Base-by-base conservation (phyloP, 2,797 vertebrate genomes). In the Amniataba percoides region DNA sequence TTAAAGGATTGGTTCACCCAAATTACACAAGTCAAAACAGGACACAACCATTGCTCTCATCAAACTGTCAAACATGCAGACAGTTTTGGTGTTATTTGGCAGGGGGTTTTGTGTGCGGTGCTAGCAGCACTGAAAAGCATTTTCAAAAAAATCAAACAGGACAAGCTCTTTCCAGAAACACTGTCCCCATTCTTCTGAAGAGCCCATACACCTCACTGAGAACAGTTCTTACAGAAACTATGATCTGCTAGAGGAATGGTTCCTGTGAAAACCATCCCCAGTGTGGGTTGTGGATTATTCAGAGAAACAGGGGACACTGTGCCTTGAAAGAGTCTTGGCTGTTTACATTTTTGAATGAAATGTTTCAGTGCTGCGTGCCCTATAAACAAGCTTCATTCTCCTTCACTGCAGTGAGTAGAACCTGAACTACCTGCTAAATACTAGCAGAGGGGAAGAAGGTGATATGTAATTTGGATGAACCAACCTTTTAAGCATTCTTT, bases 401-500 rank as follows among this genome's bases (percentile, higher is more conserved):
- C 4, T 51, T 14, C 21, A 61, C 3, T 27, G 12, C 27, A 14
- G 1, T 36, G 12, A 21, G 10, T 39, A 12, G 58, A 52, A 65
- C 7, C n/a, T 45, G 49, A 71, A 51, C 16, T 11, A 52, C 21
- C 15, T 82, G n/a, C 45, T 31, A n/a, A 7, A 51, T 55, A 46
- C 10, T 31, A 9, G 25, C 12, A 9, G 7, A 19, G 23, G 18
- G 23, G 23, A 63, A 8, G 1, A 15, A 23, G n/a, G 49, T 34
- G n/a, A 36, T 9, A 3, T 21, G 5, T n/a, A 1, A 77, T 70
- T 60, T 36, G 16, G 18, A 14, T 57, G 59, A 83, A 76, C 53
- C 3, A 1, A 64, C 67, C 36, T 5, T 80, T 63, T 25, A 80
- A 83, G 23, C 73, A 58, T 77, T 77, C 18, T 43, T 71, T 21